Evolutionary conservation across 2,797 vertebrate species (phyloP), one percentile per base, ranked within the genome.

Genomic region (Acrossocheilus wenchowensis): DNA sequence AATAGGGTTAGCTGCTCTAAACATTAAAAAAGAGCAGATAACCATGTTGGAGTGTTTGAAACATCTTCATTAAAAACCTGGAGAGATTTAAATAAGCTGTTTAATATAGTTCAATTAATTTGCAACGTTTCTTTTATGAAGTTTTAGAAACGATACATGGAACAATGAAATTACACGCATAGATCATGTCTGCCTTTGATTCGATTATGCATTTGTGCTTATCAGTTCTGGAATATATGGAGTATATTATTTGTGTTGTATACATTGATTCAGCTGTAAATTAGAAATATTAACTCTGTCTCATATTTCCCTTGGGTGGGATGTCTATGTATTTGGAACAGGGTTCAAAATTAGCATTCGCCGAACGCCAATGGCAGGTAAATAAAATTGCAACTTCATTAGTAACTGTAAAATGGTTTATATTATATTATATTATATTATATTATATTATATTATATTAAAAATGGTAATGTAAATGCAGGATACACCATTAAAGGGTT

Each of bases 61-160:
- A 52, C 26, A 68, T 30, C 39, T 48, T 83, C 57, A 82, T 86
- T 30, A 71, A 87, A 60, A 87, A 78, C 41, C 48, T 81, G 78
- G 82, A 85, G 62, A 78, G 64, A 86, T 82, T 86, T 86, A 90
- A 90, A 86, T 66, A 48, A 85, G 83, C 74, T 78, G 50, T 87
- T 82, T 78, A 71, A 30, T 50, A 14, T 34, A 30, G 26, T 45
- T 77, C 11, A 84, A 34, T 85, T 41, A n/a, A 62, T 83, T 62
- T 81, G 52, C 75, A 57, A 26, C 15, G 80, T 66, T 83, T 88
- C 43, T 66, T 41, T 89, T 79, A 36, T 78, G 73, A 21, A 60
- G 36, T 83, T 84, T 82, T 84, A 23, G 66, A 64, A 75, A 23
- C 74, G 2, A 57, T 78, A 12, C 19, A 54, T 39, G 9, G 30